Evolutionary conservation across 2,797 vertebrate genomes (phyloP).

Genomic region (Dallia pectoralis): DNA sequence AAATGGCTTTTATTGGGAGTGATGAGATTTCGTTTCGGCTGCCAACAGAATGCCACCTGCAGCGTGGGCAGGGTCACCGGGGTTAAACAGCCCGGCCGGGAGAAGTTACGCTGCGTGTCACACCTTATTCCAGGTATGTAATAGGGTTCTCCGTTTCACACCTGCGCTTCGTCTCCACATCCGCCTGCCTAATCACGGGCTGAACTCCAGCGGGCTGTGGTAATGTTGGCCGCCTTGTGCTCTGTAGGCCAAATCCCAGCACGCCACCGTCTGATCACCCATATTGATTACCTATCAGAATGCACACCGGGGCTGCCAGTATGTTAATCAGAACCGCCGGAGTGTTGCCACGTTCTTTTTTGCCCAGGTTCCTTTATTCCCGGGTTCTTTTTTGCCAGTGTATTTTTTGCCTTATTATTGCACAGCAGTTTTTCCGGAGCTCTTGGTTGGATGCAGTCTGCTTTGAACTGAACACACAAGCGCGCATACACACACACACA

Average conservation of each 20-base stretch:
- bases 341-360: not conserved
- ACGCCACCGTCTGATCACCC: not conserved
- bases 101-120: slow-evolving; percentile 71
- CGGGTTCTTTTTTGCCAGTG: no score
- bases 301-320: not conserved
- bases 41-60: slow-evolving; percentile 16
- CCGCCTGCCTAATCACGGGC: not conserved
- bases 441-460: not conserved
- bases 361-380: no score
- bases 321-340: not conserved
- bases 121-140: slow-evolving; percentile 18
- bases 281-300: not conserved
- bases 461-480: not conserved
- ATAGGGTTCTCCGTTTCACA: not conserved
- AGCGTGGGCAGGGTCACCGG: slow-evolving; percentile 43
- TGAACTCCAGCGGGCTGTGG: not conserved
- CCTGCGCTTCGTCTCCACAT: not conserved
- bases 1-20: not conserved
- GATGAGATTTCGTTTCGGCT: not conserved
- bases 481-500: slow-evolving; percentile 1
- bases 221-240: not conserved
- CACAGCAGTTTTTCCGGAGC: not conserved
- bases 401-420: not conserved
- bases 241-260: not conserved
- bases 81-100: slow-evolving; percentile 70